These are phyloP conservation scores for Homalodisca vitripennis DNA, from an alignment of 1,140 invertebrate genomes.

Conservation along the genomic window DNA sequence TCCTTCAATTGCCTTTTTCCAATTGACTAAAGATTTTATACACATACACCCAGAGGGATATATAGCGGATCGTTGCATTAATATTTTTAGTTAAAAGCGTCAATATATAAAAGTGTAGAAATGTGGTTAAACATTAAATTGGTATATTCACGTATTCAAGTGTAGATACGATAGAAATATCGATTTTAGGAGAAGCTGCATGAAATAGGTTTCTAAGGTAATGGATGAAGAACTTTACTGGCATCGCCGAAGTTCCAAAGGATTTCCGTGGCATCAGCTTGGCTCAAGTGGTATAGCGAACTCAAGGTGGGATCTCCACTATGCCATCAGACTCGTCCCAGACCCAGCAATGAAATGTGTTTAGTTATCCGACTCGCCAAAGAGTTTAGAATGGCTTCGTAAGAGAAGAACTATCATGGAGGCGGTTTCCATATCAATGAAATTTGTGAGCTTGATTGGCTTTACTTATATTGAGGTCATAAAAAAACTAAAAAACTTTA, in stretches of 20 bases:
- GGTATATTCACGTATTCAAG: too few relatives aligned
- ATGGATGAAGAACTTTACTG: slow-evolving; percentile 83
- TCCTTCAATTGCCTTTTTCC: too few relatives aligned
- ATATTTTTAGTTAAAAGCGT: too few relatives aligned
- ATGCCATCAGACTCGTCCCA: slow-evolving; percentile 83
- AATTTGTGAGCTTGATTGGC: slow-evolving; percentile 58
- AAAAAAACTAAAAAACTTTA: too few relatives aligned
- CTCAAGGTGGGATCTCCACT: slow-evolving; percentile 91
- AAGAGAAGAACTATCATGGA: too few relatives aligned
- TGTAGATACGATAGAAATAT: too few relatives aligned
- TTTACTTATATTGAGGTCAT: background rate
- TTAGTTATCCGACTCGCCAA: slow-evolving; percentile 84
- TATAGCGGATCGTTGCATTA: too few relatives aligned
- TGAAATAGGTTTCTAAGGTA: slow-evolving; percentile 88
- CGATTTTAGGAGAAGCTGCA: slow-evolving; percentile 87
- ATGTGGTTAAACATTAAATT: too few relatives aligned
- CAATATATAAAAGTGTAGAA: too few relatives aligned
- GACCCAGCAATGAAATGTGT: slow-evolving; percentile 96
- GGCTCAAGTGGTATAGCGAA: slow-evolving; percentile 80
- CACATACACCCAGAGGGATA: too few relatives aligned
- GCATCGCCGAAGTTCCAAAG: slow-evolving; percentile 87
- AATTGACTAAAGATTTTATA: too few relatives aligned
- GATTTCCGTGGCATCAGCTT: slow-evolving; percentile 98
- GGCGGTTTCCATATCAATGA: too few relatives aligned
- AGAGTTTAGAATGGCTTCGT: slow-evolving; percentile 98